Base-by-base conservation (phyloP, 2,888 invertebrate species). In the Lepidochitona cinerea region DNA sequence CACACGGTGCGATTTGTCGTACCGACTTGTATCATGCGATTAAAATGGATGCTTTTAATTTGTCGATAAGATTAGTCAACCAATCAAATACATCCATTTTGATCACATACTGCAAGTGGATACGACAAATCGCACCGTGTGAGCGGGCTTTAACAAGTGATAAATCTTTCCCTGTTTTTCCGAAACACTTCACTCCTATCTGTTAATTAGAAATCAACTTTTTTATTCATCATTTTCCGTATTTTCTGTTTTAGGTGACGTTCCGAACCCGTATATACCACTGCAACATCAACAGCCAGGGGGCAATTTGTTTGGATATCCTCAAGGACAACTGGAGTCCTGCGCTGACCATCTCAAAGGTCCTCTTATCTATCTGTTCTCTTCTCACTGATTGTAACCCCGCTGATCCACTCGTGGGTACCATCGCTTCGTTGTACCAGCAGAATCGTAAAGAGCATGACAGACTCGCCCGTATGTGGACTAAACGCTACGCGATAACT, bases 321-420 rank as follows among this genome's bases (percentile, higher is more conserved):
- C 93, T 98, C 84, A 98, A 98, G 92, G 98, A 98, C 92, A 98
- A 98, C 92, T 99, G 99, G 99, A 97, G 97, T 37, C 98, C 99
- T 18, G 98, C 98, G 64, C 93, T 99, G 89, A 98, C 98, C 86
- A 97, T 99, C 92, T 97, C 97, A 79, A 98, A 98, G 93, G 98
- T 99, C 84, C 93, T 99, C 86, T 93, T 99, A 83, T 98, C 98
- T 84, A 98, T 99, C 92, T 98, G 98, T 93, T 98, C 98, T 85
- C 93, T 99, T 89, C 94, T 99, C 87, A 98, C 98, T 89, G 98
- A 99, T 93, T 98, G 98, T 91, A 98, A 99, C 94, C 98, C 98
- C 95, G 97, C 97, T 89, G 98, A 99, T 92, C 98, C 98, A 2
- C 92, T 99, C 88, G 98, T 99, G 76, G 98, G 98, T 82, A 97